Evolutionary conservation across 2,888 invertebrate genomes (phyloP).

Genomic region (Erebia epiphron): DNA sequence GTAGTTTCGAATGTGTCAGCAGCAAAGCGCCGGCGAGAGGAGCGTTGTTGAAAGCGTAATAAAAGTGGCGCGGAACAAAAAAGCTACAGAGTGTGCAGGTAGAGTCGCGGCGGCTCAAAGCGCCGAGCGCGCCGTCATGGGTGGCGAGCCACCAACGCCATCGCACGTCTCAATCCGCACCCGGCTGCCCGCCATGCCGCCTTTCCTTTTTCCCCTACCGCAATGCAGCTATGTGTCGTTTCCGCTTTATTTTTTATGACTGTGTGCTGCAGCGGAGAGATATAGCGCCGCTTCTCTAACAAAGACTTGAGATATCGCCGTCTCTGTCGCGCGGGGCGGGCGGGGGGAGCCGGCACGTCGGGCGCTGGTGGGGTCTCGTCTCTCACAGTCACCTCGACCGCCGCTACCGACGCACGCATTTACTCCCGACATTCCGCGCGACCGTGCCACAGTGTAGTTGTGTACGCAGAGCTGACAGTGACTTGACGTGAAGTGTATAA

Average conservation of each 20-base stretch:
- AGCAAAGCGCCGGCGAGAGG: conserved; percentile 66
- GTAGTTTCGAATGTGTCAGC: conserved; percentile 76
- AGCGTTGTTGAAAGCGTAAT: conserved; percentile 73
- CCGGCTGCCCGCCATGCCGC: conserved; percentile 77
- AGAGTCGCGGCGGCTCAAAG: conserved; percentile 73
- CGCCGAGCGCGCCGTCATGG: conserved; percentile 69
- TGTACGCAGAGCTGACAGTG: conserved; percentile 68
- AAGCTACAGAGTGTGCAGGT: conserved; percentile 58
- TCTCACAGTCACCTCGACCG: conserved; percentile 75
- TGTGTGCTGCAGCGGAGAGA: conserved; percentile 78
- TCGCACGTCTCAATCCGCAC: conserved; percentile 83
- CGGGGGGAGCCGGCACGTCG: conserved; percentile 61
- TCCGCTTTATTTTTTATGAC: conserved; percentile 81
- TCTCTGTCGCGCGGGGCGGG: conserved; percentile 61
- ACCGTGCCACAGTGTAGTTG: conserved; percentile 67
- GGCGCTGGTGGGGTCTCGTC: conserved; percentile 70
- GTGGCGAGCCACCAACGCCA: conserved; percentile 82
- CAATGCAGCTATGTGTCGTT: conserved; percentile 82
- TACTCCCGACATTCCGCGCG: conserved; percentile 54
- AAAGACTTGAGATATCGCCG: conserved; percentile 59
- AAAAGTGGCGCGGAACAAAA: conserved; percentile 80
- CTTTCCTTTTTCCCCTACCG: conserved; percentile 82
- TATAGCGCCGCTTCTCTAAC: conserved; percentile 70
- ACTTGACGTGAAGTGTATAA: conserved; percentile 70
- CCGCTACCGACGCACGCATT: conserved; percentile 64